Base-by-base conservation (phyloP, 2,113 vertebrate genomes). In the Notothenia coriiceps region DNA sequence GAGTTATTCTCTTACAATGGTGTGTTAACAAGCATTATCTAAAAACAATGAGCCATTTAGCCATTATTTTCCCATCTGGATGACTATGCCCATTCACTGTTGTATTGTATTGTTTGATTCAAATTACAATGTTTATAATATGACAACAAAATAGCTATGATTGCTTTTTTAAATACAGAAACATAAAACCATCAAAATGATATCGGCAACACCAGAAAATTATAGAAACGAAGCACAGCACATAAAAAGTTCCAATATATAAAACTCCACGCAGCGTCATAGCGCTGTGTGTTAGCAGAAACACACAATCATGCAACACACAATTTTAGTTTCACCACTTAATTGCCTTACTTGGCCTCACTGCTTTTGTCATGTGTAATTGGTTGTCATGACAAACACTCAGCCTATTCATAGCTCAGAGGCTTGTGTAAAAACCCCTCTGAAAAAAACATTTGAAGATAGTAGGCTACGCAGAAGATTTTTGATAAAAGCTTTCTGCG, bases 331-430 rank as follows among this genome's bases (percentile, higher is more conserved):
- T 83, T 87, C 80, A 82, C 64, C 69, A 70, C 62, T 87, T 93
- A 93, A 94, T 92, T 93, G 86, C 83, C 79, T 90, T 88, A 90
- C 82, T 89, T 90, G 90, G 78, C 79, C 77, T 82, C 77, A 77
- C 79, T 86, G 82, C 82, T 89, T 90, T 92, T 91, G 87, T 90
- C 89, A 80, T 90, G 90, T 86, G 71, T 92, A 92, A 93, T 89
- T 91, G 90, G 92, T 94, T 94, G 93, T 94, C 93, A 95, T 95
- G 94, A 93, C 92, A 91, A 93, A 91, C 76, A 84, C 69, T 85
- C 65, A 56, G 72, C 78, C 85, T 85, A 87, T 84, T 84, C 65
- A 91, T 70, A 86, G 85, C 83, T 79, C 59, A 59, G 55, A 84
- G 71, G 64, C 56, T 75, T 74, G n/a, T 47, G 70, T 47, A 60